Evolutionary conservation across 2,888 invertebrate genomes (phyloP).

Genomic region (Euphydryas editha): DNA sequence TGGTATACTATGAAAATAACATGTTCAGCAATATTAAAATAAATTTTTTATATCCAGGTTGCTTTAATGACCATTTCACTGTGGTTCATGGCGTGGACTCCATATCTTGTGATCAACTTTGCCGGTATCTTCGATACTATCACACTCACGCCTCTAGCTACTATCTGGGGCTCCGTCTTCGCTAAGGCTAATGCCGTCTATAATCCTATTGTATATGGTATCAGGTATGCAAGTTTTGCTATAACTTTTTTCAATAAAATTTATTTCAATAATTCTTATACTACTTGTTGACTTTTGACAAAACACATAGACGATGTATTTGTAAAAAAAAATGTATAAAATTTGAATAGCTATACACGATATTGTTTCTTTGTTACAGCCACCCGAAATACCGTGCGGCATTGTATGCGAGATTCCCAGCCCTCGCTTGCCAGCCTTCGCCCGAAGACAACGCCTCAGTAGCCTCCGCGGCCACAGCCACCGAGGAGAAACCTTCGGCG

Average conservation of each 20-base stretch:
- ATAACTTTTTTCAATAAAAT: background rate
- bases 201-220: slow-evolving; percentile 95
- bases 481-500: slow-evolving; percentile 86
- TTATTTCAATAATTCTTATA: too few species aligned
- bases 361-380: slow-evolving; percentile 66
- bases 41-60: slow-evolving; percentile 76
- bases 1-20: too few species aligned
- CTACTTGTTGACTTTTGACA: too few species aligned
- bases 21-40: background rate
- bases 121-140: slow-evolving; percentile 90
- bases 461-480: slow-evolving; percentile 87
- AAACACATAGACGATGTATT: background rate
- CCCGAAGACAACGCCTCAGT: slow-evolving; percentile 86
- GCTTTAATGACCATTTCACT: slow-evolving; percentile 94
- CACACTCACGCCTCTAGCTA: slow-evolving; percentile 90
- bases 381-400: slow-evolving; percentile 92
- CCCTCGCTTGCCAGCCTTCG: slow-evolving; percentile 86
- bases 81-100: slow-evolving; percentile 97
- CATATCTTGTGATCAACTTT: slow-evolving; percentile 92
- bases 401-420: slow-evolving; percentile 90
- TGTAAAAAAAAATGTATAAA: background rate
- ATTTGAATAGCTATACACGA: background rate
- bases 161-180: slow-evolving; percentile 95
- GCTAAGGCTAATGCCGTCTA: slow-evolving; percentile 96
- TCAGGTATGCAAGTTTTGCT: slow-evolving; percentile 85